Conservation (phyloP, 2,797 vertebrate genomes). For the Iguana delicatissima region DNA sequence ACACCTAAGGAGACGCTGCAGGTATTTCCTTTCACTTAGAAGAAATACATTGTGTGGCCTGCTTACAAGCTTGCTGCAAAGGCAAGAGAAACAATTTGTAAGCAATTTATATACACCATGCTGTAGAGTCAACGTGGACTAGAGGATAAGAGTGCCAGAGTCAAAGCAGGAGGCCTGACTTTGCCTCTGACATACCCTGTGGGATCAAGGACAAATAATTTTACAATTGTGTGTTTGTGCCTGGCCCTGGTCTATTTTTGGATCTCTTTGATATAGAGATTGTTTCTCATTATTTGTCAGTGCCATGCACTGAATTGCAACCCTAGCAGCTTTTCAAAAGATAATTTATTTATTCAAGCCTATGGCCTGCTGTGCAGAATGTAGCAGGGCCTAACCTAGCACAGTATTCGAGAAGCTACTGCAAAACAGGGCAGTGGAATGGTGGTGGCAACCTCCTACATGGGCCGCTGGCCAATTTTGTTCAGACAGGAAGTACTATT, state of each 20-base stretch:
- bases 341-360: slow-evolving; percentile 30
- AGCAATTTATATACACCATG: slow-evolving; percentile 41
- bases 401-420: neutral
- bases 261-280: slow-evolving; percentile 27
- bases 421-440: neutral
- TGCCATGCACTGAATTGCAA: slow-evolving; percentile 12
- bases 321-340: slow-evolving; percentile 10
- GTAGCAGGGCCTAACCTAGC: neutral
- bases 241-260: slow-evolving; percentile 32
- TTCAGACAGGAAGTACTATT: neutral
- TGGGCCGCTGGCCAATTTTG: neutral
- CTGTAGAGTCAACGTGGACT: slow-evolving; percentile 20
- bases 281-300: slow-evolving; percentile 39
- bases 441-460: neutral
- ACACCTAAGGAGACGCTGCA: fast-evolving
- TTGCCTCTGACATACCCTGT: slow-evolving; percentile 7
- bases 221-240: slow-evolving; percentile 29
- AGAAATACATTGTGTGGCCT: slow-evolving; percentile 39
- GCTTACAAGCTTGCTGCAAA: slow-evolving; percentile 46
- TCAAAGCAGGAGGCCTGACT: slow-evolving; percentile 4
- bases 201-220: slow-evolving; percentile 41
- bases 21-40: slow-evolving; percentile 45
- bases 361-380: slow-evolving; percentile 19
- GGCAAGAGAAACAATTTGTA: slow-evolving; percentile 50
- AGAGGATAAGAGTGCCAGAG: neutral